Base-by-base conservation (phyloP, 1,140 invertebrate genomes). In the Diabrotica undecimpunctata region DNA sequence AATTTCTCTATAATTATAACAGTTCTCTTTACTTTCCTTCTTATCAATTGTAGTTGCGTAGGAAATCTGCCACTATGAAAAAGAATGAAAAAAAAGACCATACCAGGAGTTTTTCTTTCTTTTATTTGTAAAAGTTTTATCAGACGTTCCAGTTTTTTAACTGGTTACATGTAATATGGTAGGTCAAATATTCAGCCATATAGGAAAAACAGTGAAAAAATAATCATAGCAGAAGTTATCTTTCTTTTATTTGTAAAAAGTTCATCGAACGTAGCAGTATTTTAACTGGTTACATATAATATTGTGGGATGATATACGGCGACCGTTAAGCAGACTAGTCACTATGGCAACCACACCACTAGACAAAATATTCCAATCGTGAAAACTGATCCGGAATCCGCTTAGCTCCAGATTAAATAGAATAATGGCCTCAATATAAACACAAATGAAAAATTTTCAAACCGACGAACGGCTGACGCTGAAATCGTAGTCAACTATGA, bases 371-470 rank as follows among this genome's bases (percentile, higher is more conserved):
- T 66, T 66, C 65, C 60, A 62, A 66, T 66, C 60, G 54, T 61
- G 61, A 53, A 66, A 66, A 66, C 63, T 62, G 67, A 65, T 66
- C 54, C 59, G 61, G 58, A 71, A 71, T 71, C 70, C 70, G 70
- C 68, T 71, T 65, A 70, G 67, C 63, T 39, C 60, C 65, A 71
- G 70, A 71, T 71, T 71, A 71, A 71, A 71, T 69, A 69, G 70
- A 71, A 71, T 71, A 71, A 71, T 69, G 54, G 67, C 65, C 67
- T 58, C 63, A 69, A 69, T 69, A 71, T 69, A 69, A 64, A 63
- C 68, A 67, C 61, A 66, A 69, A 69, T 60, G 67, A 61, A 71
- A 71, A 71, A 69, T 71, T 66, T 68, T 65, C 41, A 46, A 46
- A 46, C 41, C 41, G n/a, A 46, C 41, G 41, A 46, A n/a, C 41